Conservation (phyloP, 2,113 vertebrate genomes). For the Scytalopus superciliaris region DNA sequence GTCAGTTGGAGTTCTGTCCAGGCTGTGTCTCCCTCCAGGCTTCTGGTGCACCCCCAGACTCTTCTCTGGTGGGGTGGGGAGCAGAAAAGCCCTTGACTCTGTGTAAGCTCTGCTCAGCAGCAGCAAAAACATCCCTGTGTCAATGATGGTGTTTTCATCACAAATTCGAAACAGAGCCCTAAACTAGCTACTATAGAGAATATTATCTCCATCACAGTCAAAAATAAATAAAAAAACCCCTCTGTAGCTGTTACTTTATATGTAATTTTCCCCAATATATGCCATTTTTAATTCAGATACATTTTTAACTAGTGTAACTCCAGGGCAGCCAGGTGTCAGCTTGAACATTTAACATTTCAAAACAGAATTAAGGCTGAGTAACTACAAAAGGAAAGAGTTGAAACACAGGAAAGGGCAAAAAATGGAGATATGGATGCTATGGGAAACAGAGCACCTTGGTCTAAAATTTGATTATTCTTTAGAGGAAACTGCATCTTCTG, state of each 20-base stretch:
- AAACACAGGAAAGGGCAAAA: not conserved
- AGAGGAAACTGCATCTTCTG: not conserved
- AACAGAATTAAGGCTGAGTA: not conserved
- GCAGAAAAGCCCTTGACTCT: not conserved
- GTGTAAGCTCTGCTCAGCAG: not conserved
- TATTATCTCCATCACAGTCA: not conserved
- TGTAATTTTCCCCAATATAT: not conserved
- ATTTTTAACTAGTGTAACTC: not conserved
- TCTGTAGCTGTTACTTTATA: not conserved
- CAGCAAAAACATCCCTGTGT: not conserved
- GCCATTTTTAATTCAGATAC: not conserved
- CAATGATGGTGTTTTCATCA: not conserved
- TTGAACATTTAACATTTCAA: not conserved
- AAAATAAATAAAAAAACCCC: not conserved
- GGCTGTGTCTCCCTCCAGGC: accelerated
- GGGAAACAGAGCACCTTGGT: not conserved
- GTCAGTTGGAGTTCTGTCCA: not conserved
- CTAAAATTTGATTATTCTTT: not conserved
- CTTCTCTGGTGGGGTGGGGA: accelerated
- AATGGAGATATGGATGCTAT: not conserved
- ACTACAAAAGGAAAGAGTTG: not conserved
- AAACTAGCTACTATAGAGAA: not conserved
- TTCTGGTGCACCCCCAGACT: not conserved
- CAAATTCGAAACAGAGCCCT: not conserved
- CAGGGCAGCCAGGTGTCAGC: not conserved